phyloP scores from a whole-genome alignment of 2,797 vertebrate species.

The Sternarchorhynchus goeldii region DNA sequence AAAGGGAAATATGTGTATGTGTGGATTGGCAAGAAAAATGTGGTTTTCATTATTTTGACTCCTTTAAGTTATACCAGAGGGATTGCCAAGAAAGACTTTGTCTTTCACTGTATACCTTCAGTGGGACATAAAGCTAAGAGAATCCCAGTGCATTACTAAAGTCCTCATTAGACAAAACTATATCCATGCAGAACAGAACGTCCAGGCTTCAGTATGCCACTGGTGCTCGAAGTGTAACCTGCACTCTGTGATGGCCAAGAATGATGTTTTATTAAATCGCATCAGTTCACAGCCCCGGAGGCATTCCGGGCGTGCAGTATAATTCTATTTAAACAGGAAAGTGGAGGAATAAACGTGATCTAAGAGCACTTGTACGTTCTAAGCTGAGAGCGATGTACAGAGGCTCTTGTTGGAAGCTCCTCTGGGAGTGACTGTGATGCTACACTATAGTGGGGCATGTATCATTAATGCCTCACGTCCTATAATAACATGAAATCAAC shows the following conservation, averaged over 20 bases:
- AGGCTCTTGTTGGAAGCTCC: conserved; percentile 8
- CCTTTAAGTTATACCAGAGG: background rate
- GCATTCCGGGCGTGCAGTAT: background rate
- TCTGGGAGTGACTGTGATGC: conserved; percentile 14
- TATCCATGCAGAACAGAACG: conserved; percentile 21
- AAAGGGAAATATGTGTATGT: too few relatives aligned
- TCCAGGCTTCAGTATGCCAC: conserved; percentile 26
- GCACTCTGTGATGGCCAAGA: conserved; percentile 17
- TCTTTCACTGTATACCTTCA: background rate
- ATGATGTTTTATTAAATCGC: conserved; percentile 29
- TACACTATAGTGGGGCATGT: background rate
- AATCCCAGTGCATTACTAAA: conserved; percentile 1
- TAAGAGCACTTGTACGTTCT: background rate
- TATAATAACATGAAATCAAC: conserved; percentile 11
- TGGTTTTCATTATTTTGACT: too few relatives aligned
- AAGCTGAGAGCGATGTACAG: conserved; percentile 13
- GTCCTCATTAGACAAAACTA: conserved; percentile 23
- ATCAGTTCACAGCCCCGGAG: conserved; percentile 36
- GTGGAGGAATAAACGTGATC: conserved; percentile 2
- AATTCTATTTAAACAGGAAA: conserved; percentile 43
- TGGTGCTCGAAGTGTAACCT: conserved; percentile 28
- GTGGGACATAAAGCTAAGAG: conserved; percentile 3
- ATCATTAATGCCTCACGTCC: conserved; percentile 23
- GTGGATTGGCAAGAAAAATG: too few relatives aligned
- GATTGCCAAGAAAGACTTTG: background rate